Conservation (phyloP, 2,113 vertebrate species). For the Platanista minor region DNA sequence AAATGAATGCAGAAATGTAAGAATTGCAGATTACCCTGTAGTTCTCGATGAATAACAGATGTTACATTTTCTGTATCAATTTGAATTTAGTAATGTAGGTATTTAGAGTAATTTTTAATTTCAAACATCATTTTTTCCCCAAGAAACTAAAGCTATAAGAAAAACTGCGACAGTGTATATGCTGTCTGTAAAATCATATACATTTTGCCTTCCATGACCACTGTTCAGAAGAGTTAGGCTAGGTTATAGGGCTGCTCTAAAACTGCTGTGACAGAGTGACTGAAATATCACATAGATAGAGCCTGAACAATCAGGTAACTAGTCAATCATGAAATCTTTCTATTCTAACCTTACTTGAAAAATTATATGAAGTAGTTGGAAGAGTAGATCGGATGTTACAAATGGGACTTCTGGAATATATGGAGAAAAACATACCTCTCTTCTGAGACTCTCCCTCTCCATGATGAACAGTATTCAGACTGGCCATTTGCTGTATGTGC, state of each 20-base stretch:
- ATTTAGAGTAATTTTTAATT: conserved; percentile 57
- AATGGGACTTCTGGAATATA: neutral
- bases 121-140: conserved; percentile 20
- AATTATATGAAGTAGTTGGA: neutral
- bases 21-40: conserved; percentile 59
- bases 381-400: neutral
- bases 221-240: neutral
- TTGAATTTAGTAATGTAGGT: conserved; percentile 50
- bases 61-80: conserved; percentile 45
- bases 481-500: neutral
- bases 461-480: neutral
- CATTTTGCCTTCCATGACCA: neutral
- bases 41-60: conserved; percentile 57
- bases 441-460: neutral
- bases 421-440: neutral
- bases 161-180: neutral
- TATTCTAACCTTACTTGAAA: neutral
- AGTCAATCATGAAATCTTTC: neutral
- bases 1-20: conserved; percentile 65
- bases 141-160: neutral
- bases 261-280: neutral
- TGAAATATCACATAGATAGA: neutral
- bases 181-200: neutral
- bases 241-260: neutral
- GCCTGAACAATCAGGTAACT: neutral